Evolutionary conservation across 2,797 vertebrate genomes (phyloP), one percentile per base, ranked within the genome.

Genomic region (Sebastiscus albofasciatus): DNA sequence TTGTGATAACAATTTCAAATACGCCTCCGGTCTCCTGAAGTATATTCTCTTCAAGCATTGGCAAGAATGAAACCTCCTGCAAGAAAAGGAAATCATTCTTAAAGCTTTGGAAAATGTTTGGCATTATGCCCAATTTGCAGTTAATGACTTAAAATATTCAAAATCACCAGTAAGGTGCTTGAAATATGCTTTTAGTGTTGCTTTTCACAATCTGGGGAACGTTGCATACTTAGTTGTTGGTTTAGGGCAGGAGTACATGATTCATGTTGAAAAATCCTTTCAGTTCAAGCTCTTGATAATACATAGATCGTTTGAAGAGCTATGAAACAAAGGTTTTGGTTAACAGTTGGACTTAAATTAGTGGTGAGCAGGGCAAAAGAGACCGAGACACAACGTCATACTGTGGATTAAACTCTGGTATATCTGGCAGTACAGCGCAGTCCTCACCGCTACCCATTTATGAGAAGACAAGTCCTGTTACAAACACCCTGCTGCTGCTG

Each of bases 371-470:
- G 68, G 75, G 64, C 31, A 74, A 72, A 73, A 62, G 18, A 71
- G 27, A 59, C 10, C 39, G 55, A 55, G 46, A 34, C 36, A 56
- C 46, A 42, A 22, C 29, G 24, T 78, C 55, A 75, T 0, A 11
- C 13, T 67, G 11, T 39, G 75, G 73, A 39, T 55, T 34, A 60
- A 24, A 71, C 46, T 58, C 27, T 54, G 34, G 26, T 46, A 46
- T 61, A 61, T 24, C 67, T 64, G 29, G 75, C 46, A 24, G 68
- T 8, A 46, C 26, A 49, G 34, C 36, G 27, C 61, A 16, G 27
- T 66, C 58, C 34, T 83, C n/a, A 6, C 73, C 75, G 34, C 33
- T 72, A 29, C 60, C 73, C 74, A 36, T 26, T 86, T 72, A 79
- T 83, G 72, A 84, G 59, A 66, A 75, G 59, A 61, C 68, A 55